A percentile compares a stretch with the other conserved stretches of the same genome.
These are phyloP conservation scores for Drosophila greeni DNA, from an alignment of 2,888 invertebrate species.

Conservation along the genomic window DNA sequence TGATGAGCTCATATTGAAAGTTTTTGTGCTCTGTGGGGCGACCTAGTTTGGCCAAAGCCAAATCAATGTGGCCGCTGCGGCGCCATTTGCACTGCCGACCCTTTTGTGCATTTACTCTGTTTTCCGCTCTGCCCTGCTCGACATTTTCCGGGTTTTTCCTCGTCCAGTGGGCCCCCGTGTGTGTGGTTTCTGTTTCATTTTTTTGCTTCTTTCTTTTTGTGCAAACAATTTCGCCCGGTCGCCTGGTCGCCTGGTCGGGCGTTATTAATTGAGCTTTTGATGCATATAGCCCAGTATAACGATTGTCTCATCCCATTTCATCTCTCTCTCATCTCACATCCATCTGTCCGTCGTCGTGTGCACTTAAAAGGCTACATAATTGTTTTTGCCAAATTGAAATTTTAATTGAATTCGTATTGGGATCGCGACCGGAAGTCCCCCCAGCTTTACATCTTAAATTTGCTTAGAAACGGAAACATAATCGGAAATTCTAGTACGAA, in stretches of 20 bases:
- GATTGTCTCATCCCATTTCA: conserved; percentile 52
- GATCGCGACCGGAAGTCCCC: not conserved
- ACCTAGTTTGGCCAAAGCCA: conserved; percentile 73
- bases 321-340: conserved; percentile 38
- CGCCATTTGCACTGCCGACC: conserved; percentile 68
- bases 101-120: conserved; percentile 56
- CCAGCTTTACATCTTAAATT: conserved; percentile 16
- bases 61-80: conserved; percentile 75
- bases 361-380: conserved; percentile 53
- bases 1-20: conserved; percentile 73
- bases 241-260: conserved; percentile 58
- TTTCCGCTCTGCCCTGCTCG: conserved; percentile 27
- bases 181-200: conserved; percentile 2
- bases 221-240: conserved; percentile 51
- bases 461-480: conserved; percentile 20
- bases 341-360: conserved; percentile 35
- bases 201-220: conserved; percentile 13
- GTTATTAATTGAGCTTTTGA: conserved; percentile 68
- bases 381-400: conserved; percentile 56
- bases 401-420: conserved; percentile 61
- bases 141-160: conserved; percentile 38
- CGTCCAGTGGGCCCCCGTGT: not conserved
- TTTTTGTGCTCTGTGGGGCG: conserved; percentile 60
- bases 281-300: conserved; percentile 48
- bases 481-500: conserved; percentile 7